A percentile compares a stretch with the other conserved stretches of the same genome.
These are phyloP conservation scores for Anthopleura xanthogrammica DNA, from an alignment of 92 coral and sea anemone genomes.

Conservation along the genomic window DNA sequence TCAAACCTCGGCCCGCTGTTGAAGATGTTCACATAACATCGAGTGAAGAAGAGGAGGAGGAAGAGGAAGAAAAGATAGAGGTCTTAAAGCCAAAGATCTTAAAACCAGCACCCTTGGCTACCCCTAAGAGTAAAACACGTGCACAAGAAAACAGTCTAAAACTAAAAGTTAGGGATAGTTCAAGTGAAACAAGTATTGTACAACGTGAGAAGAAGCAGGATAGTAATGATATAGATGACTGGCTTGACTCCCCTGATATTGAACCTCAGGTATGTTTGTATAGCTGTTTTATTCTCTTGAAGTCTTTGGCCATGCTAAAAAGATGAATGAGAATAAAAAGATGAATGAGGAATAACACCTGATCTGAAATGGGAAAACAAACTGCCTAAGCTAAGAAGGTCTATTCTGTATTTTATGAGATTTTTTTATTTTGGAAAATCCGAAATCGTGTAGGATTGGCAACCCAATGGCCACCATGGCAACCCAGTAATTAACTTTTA, in stretches of 20 bases:
- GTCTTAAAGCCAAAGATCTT: not conserved
- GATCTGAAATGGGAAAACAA: too few species aligned
- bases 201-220: constrained; percentile 17
- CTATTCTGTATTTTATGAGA: too few species aligned
- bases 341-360: too few species aligned
- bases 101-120: constrained; percentile 6
- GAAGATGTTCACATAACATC: constrained; percentile 69
- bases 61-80: constrained; percentile 9
- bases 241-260: constrained; percentile 78
- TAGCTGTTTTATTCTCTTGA: too few species aligned
- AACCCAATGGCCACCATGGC: too few species aligned
- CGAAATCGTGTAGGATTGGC: too few species aligned
- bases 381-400: too few species aligned
- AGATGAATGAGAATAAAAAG: too few species aligned
- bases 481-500: not conserved
- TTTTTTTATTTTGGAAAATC: too few species aligned
- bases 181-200: constrained; percentile 16
- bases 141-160: not conserved
- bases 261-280: constrained; percentile 66
- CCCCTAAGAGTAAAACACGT: constrained; percentile 4
- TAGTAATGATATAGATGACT: constrained; percentile 59
- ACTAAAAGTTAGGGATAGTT: constrained; percentile 23
- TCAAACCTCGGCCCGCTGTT: constrained; percentile 35
- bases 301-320: too few species aligned
- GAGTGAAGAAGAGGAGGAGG: constrained; percentile 70